These are phyloP conservation scores for Babyrousa celebensis DNA, from an alignment of 2,797 vertebrate species.

Conservation along the genomic window DNA sequence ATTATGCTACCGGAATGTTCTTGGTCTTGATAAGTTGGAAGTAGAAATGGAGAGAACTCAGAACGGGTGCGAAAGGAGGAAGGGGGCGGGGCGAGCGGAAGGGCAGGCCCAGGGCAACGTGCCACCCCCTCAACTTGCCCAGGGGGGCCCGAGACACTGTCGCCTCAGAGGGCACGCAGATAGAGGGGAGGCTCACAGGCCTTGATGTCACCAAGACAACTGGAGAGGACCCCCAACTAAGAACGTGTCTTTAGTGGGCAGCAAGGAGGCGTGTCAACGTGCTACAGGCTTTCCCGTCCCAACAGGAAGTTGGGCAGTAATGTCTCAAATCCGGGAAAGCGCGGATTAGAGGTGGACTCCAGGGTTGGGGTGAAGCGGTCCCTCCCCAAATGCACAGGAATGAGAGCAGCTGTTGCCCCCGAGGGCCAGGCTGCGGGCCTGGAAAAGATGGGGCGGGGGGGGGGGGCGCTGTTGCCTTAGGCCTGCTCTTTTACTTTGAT, in stretches of 20 bases:
- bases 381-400: not conserved
- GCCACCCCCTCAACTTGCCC: not conserved
- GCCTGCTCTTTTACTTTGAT: not conserved
- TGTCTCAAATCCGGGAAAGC: not conserved
- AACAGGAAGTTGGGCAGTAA: not conserved
- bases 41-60: not conserved
- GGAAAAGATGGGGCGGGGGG: not conserved
- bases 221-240: not conserved
- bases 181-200: not conserved
- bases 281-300: not conserved
- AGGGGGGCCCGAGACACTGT: not conserved
- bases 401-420: accelerated
- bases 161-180: not conserved
- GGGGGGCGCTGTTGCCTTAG: not conserved
- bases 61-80: not conserved
- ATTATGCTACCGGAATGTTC: no score
- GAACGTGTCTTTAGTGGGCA: not conserved
- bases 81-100: no score
- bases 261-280: not conserved
- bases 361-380: not conserved
- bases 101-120: not conserved
- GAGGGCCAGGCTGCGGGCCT: not conserved
- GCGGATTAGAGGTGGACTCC: not conserved
- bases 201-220: no score
- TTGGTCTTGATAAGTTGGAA: not conserved